phyloP scores from a whole-genome alignment of 2,797 vertebrate species.

The Sphenopsis melanotis region DNA sequence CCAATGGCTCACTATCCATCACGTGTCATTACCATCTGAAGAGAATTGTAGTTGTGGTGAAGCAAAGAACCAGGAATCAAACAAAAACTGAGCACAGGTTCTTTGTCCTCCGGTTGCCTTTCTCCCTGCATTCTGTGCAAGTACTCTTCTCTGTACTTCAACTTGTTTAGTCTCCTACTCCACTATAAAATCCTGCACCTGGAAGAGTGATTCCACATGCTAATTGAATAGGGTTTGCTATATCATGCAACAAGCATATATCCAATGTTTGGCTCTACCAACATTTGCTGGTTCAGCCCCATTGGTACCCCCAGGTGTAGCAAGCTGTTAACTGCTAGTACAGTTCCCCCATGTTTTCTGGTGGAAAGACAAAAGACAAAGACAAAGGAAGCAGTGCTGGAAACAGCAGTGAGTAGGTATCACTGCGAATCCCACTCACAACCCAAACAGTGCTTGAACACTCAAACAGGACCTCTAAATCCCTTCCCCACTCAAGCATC shows the following conservation, averaged over 20 bases:
- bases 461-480: background rate
- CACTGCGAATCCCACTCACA: background rate
- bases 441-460: background rate
- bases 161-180: background rate
- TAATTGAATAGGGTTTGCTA: background rate
- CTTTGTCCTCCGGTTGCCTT: background rate
- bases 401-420: background rate
- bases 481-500: background rate
- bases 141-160: background rate
- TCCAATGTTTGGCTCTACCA: background rate
- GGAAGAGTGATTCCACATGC: background rate
- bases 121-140: background rate
- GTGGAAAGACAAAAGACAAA: background rate
- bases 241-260: background rate
- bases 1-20: background rate
- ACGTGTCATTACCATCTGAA: background rate
- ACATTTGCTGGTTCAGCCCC: background rate
- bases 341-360: background rate
- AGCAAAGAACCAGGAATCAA: background rate
- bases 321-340: background rate
- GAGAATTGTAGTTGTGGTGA: background rate
- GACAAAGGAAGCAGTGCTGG: background rate
- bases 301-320: background rate
- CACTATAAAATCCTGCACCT: background rate
- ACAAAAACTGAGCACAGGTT: background rate